A percentile compares a stretch with the other conserved stretches of the same genome.
These are phyloP conservation scores for Silurus glanis DNA, from an alignment of 2,113 vertebrate species.

Conservation along the genomic window DNA sequence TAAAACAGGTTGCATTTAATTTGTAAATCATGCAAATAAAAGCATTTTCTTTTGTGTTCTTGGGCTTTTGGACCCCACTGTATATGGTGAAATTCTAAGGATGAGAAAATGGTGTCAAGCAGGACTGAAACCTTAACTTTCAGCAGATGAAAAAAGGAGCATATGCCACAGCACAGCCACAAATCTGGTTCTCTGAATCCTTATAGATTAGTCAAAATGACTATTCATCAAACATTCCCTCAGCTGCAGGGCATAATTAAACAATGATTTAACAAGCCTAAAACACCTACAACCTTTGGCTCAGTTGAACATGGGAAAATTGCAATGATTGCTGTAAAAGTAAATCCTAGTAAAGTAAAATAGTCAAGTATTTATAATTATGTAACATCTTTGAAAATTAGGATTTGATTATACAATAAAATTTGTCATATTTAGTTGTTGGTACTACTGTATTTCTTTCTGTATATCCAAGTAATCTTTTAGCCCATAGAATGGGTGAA, in stretches of 20 bases:
- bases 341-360: neutral
- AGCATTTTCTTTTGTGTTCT: neutral
- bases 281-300: conserved; percentile 19
- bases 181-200: neutral
- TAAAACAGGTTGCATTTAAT: neutral
- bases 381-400: neutral
- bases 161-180: conserved; percentile 22
- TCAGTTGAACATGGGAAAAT: conserved; percentile 2
- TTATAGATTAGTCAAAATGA: neutral
- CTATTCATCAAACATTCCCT: neutral
- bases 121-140: neutral
- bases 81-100: too few relatives aligned
- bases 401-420: neutral
- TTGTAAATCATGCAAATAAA: neutral
- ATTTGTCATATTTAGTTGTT: neutral
- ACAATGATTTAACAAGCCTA: conserved; percentile 7
- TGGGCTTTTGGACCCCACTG: neutral
- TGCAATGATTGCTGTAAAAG: neutral
- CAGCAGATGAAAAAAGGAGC: neutral
- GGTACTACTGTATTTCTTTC: neutral
- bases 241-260: conserved; percentile 23
- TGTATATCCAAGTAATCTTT: neutral
- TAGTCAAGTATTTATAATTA: neutral
- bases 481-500: neutral
- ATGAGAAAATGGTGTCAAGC: neutral